These are phyloP conservation scores for Apamea anceps DNA, from an alignment of 2,888 invertebrate genomes.

Conservation along the genomic window DNA sequence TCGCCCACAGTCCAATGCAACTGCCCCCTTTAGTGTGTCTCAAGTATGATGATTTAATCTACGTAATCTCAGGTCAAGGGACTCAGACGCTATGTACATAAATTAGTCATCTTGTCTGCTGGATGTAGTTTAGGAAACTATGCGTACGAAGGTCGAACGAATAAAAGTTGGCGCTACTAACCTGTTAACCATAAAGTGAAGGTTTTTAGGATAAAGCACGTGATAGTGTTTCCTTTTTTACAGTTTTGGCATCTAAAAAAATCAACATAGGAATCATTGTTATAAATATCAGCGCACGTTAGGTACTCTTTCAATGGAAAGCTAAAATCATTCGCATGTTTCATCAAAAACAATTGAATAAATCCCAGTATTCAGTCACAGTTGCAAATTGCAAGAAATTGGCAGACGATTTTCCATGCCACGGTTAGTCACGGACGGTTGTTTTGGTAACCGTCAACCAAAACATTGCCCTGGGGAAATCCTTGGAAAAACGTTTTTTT, in stretches of 20 bases:
- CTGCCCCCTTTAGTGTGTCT: conserved; percentile 71
- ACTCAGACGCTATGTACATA: conserved; percentile 57
- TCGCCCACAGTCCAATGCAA: conserved; percentile 73
- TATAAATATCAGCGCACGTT: conserved; percentile 2
- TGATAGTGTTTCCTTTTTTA: not conserved
- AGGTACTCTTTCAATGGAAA: conserved; percentile 33
- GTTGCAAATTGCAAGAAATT: conserved; percentile 38
- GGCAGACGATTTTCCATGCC: conserved; percentile 41
- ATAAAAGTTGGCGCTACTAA: conserved; percentile 26
- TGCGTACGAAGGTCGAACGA: conserved; percentile 37
- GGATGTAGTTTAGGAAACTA: conserved; percentile 43
- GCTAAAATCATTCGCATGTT: conserved; percentile 33
- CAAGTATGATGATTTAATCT: conserved; percentile 70
- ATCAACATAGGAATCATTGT: not conserved
- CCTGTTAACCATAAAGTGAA: conserved; percentile 20
- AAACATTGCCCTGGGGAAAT: conserved; percentile 44
- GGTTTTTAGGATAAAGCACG: not conserved
- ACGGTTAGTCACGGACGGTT: conserved; percentile 53
- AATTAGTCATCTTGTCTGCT: conserved; percentile 50
- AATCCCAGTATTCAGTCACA: conserved; percentile 37
- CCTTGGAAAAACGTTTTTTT: conserved; percentile 34
- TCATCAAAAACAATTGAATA: conserved; percentile 33
- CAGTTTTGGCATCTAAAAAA: not conserved
- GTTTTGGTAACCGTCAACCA: conserved; percentile 45
- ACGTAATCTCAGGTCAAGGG: conserved; percentile 65